Base-by-base conservation (phyloP, 2,797 vertebrate genomes). In the Hippoglossus hippoglossus region DNA sequence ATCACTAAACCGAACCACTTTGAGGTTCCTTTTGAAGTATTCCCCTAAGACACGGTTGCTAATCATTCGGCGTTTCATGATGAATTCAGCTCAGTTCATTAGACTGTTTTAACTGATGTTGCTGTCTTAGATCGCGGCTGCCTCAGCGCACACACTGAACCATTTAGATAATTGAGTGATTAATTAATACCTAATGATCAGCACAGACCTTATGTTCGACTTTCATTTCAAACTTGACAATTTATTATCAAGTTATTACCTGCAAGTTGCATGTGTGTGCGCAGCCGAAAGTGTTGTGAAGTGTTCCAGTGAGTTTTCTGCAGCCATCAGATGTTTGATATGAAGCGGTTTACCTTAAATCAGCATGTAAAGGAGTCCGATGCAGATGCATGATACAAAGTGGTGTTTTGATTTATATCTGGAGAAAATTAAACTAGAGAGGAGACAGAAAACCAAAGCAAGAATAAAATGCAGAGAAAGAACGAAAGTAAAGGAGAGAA, bases 61-160 rank as follows among this genome's bases (percentile, higher is more conserved):
- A 94, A 94, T 95, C 92, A 92, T 95, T 94, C 80, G 72, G 73
- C 77, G 89, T 93, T 94, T 94, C 90, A 91, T 92, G 90, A 91
- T 90, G 91, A 92, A 91, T 94, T 89, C 91, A 50, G 80, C 83
- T 90, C 80, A 84, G 91, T 93, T 94, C 93, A 92, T 94, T 94
- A 94, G 87, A 89, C 84, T 73, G 89, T 87, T 92, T 91, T 90
- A 91, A 93, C 90, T 95, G 91, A 94, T 94, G 93, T 87, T 91
- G 72, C 77, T 47, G 85, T 88, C 89, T 94, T 79, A 92, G 91
- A 94, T 93, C 91, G 70, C 83, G 86, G 78, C 80, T 88, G 84
- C 79, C 63, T 89, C 63, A 47, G 71, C 63, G 41, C 83, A 67
- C 85, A 60, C 79, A 71, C 80, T 49, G 68, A 89, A 84, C 83